Conservation (phyloP, 2,888 invertebrate genomes). For the Eupithecia dodoneata region DNA sequence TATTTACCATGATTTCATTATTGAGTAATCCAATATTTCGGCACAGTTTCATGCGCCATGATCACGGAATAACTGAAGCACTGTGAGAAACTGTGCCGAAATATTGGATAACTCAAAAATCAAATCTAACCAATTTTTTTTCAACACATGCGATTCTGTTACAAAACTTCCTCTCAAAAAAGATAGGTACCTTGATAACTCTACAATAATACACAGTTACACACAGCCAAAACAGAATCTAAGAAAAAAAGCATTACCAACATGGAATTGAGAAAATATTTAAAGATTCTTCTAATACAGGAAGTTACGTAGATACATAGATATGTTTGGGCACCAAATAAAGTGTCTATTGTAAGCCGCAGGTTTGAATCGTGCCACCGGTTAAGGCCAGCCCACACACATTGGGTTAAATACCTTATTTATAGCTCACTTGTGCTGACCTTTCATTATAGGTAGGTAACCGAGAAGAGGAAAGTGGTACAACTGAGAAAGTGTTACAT, state of each 20-base stretch:
- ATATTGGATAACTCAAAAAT: too few relatives aligned
- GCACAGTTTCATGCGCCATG: too few relatives aligned
- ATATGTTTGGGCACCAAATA: slow-evolving; percentile 43
- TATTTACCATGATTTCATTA: too few relatives aligned
- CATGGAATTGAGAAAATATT: not conserved
- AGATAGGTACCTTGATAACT: not conserved
- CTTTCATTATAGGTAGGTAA: slow-evolving; percentile 57
- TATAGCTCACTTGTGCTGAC: slow-evolving; percentile 74
- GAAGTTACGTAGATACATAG: not conserved
- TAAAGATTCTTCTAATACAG: not conserved
- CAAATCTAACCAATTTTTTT: too few relatives aligned
- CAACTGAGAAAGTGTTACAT: slow-evolving; percentile 31
- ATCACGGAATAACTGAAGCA: too few relatives aligned
- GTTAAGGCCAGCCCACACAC: slow-evolving; percentile 77
- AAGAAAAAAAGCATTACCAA: not conserved
- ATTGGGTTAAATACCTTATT: slow-evolving; percentile 79
- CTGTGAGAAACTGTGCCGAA: too few relatives aligned
- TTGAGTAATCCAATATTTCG: too few relatives aligned
- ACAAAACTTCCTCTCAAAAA: not conserved
- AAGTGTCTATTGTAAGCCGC: slow-evolving; percentile 64
- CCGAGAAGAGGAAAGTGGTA: slow-evolving; percentile 41
- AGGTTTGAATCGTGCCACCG: slow-evolving; percentile 65
- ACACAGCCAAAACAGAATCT: not conserved
- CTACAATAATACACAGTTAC: not conserved
- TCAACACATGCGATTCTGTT: too few relatives aligned